phyloP scores from a whole-genome alignment of 2,888 invertebrate genomes.

The Drosophila maculinotata region DNA sequence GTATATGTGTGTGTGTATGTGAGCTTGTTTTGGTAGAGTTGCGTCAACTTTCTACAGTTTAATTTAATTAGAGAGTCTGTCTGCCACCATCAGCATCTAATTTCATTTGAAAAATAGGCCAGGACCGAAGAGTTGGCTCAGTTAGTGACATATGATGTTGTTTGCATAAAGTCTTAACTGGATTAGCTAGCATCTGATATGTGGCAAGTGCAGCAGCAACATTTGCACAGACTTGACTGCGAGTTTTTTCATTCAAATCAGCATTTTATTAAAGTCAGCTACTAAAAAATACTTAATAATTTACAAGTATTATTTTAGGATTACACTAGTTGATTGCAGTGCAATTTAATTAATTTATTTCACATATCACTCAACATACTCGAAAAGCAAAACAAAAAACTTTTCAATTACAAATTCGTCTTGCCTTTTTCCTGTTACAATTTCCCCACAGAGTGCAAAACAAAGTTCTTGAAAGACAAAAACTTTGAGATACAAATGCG shows the following conservation, averaged over 20 bases:
- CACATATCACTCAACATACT: conserved; percentile 15
- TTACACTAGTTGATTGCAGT: conserved; percentile 22
- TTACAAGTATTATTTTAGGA: neutral
- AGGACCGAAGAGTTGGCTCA: conserved; percentile 28
- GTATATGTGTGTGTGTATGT: conserved; percentile 3
- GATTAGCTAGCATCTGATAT: conserved; percentile 49
- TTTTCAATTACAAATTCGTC: conserved; percentile 61
- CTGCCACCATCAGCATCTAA: conserved; percentile 59
- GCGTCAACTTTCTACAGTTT: conserved; percentile 67
- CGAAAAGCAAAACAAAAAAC: conserved; percentile 17
- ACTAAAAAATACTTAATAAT: neutral
- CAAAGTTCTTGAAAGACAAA: conserved; percentile 18
- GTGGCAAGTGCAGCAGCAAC: conserved; percentile 42
- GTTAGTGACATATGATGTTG: conserved; percentile 60
- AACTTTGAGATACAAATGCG: conserved; percentile 32
- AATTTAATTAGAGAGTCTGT: conserved; percentile 74
- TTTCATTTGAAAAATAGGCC: conserved; percentile 59
- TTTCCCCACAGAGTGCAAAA: conserved; percentile 19
- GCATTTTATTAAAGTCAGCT: conserved; percentile 22
- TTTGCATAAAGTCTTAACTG: conserved; percentile 60
- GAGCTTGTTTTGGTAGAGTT: conserved; percentile 49
- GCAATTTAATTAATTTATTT: conserved; percentile 47
- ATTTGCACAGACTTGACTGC: conserved; percentile 63
- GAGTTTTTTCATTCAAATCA: conserved; percentile 17
- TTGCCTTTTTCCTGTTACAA: conserved; percentile 25